Percentiles rank a stretch among this genome's conserved stretches.
Conservation (phyloP, 2,888 invertebrate genomes). For the Trilocha varians region DNA sequence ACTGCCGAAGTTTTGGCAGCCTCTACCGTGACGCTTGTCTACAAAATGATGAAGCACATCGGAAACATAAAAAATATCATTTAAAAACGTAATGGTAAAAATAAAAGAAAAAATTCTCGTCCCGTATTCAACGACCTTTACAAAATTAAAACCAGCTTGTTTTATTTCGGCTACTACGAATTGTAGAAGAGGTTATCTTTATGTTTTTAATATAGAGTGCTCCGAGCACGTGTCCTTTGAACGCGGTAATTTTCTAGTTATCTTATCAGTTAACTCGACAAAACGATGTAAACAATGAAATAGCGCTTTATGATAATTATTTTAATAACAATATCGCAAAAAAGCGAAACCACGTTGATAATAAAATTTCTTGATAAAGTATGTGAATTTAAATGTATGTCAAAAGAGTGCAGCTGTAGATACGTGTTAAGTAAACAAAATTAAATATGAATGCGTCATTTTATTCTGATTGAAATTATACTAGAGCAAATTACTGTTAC, state of each 20-base stretch:
- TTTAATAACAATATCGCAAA: too few species aligned
- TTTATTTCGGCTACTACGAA: too few species aligned
- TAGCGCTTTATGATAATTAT: not conserved
- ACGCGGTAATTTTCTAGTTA: too few species aligned
- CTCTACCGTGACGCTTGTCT: conserved; percentile 10
- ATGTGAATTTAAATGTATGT: too few species aligned
- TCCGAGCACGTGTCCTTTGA: not conserved
- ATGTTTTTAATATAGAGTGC: not conserved
- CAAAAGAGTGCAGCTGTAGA: too few species aligned
- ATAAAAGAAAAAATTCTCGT: not conserved
- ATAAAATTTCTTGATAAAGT: too few species aligned
- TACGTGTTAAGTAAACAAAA: too few species aligned
- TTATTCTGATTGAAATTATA: not conserved
- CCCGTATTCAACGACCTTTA: not conserved
- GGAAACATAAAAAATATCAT: conserved; percentile 1
- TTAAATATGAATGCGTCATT: too few species aligned
- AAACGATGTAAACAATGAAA: not conserved
- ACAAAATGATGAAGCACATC: conserved; percentile 13
- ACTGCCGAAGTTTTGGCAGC: conserved; percentile 3
- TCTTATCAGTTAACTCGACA: too few species aligned
- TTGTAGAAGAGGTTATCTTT: not conserved
- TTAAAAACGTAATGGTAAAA: not conserved
- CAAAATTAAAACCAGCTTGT: too few species aligned
- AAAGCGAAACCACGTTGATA: too few species aligned
- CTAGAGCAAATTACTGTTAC: not conserved